These are phyloP conservation scores for Hucho hucho DNA, from an alignment of 2,113 vertebrate genomes.

Conservation along the genomic window DNA sequence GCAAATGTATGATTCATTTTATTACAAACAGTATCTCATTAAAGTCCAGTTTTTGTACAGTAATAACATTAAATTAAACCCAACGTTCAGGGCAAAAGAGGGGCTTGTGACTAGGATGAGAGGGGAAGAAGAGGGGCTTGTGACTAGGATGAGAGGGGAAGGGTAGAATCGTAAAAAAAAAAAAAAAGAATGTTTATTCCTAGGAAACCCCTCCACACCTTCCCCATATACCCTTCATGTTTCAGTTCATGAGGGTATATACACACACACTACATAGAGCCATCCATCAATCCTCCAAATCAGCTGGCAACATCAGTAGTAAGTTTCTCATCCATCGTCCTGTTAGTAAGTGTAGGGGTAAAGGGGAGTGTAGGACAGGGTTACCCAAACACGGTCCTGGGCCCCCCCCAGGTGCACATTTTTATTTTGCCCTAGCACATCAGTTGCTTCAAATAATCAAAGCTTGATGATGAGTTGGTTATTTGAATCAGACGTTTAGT, in stretches of 20 bases:
- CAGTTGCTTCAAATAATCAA: too few species aligned
- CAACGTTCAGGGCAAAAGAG: constrained; percentile 50
- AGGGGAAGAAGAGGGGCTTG: background rate
- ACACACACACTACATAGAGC: background rate
- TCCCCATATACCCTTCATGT: background rate
- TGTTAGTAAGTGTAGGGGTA: background rate
- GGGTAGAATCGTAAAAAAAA: background rate
- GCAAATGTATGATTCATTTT: constrained; percentile 54
- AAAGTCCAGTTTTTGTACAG: constrained; percentile 69
- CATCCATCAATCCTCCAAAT: background rate
- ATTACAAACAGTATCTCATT: constrained; percentile 59
- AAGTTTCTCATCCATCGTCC: constrained; percentile 21
- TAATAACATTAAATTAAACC: constrained; percentile 68
- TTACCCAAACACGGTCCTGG: too few species aligned
- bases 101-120: constrained; percentile 18
- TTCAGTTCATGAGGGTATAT: background rate
- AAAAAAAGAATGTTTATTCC: background rate
- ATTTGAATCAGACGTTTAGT: too few species aligned
- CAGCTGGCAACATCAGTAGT: background rate
- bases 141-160: background rate
- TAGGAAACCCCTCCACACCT: background rate
- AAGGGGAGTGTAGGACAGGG: constrained; percentile 7
- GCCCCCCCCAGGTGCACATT: too few species aligned
- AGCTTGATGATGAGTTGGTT: too few species aligned
- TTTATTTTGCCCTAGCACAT: too few species aligned